Base-by-base conservation (phyloP, 2,888 invertebrate genomes). In the Tortrix viridana region DNA sequence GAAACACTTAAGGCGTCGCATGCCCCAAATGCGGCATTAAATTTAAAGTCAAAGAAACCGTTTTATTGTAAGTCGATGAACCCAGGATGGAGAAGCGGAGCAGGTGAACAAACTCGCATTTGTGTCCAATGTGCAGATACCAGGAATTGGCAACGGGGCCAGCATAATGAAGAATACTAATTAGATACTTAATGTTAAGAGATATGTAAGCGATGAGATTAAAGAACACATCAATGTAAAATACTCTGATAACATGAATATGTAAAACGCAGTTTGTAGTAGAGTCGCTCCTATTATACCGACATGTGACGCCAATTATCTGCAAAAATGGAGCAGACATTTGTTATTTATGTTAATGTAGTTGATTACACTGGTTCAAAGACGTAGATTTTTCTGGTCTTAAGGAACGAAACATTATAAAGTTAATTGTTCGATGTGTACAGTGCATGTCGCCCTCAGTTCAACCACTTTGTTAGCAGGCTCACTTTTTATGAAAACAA, bases 11-110 rank as follows among this genome's bases (percentile, higher is more conserved):
- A 70, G 69, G 67, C 65, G 69, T 69, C 69, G 69, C 66, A 72
- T 72, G 75, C 68, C 73, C 77, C 72, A 77, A 77, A 79, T 78
- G 71, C 73, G 75, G 79, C 76, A 74, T 68, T 60, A 67, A 60
- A 75, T 65, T 76, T 80, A 80, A 79, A 75, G 79, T 80, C 72
- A 67, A 67, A 73, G 77, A 71, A 71, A 77, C 79, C 76, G 77
- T 76, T 81, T 82, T 80, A 80, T 80, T 76, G 71, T 69, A 65
- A 74, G 80, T 81, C 82, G 74, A 71, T 80, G 86, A 86, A 83
- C 84, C 77, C 72, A 60, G 16, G 60, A 66, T 70, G 74, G 75
- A 70, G 70, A 75, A 72, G 70, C 74, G 74, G 74, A 60, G 64
- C 80, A 83, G 83, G 82, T 85, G 79, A 84, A 84, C 76, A 82